Conservation (phyloP, 2,797 vertebrate species). For the Pogoniulus pusillus region DNA sequence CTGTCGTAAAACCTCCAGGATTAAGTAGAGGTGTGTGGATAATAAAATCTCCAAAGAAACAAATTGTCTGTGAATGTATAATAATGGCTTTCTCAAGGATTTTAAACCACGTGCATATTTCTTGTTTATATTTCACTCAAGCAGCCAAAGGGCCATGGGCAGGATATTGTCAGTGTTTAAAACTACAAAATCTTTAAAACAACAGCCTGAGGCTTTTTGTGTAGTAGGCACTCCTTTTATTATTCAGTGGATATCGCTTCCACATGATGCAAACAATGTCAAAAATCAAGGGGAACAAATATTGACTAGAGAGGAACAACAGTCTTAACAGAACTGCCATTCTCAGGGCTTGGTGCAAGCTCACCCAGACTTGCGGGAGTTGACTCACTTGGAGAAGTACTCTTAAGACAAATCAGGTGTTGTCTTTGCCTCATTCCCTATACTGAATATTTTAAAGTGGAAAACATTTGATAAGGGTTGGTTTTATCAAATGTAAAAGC, state of each 20-base stretch:
- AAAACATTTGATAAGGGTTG: neutral
- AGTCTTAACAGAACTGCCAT: neutral
- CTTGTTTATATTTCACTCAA: slow-evolving; percentile 61
- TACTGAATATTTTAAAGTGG: neutral
- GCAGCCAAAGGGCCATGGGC: slow-evolving; percentile 36
- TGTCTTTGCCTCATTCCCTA: neutral
- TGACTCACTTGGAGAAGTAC: neutral
- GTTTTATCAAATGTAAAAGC: neutral
- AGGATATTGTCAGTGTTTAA: slow-evolving; percentile 54
- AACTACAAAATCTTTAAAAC: slow-evolving; percentile 55
- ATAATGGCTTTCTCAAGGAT: slow-evolving; percentile 64
- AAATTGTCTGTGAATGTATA: slow-evolving; percentile 62
- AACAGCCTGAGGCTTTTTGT: slow-evolving; percentile 56
- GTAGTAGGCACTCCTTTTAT: slow-evolving; percentile 27
- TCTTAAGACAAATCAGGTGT: neutral
- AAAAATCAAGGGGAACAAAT: slow-evolving; percentile 18
- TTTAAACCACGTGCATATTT: slow-evolving; percentile 57
- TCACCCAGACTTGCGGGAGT: neutral
- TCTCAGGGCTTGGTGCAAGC: neutral
- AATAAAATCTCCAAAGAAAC: slow-evolving; percentile 64
- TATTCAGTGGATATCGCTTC: slow-evolving; percentile 34
- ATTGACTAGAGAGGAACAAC: neutral
- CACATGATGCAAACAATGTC: slow-evolving; percentile 59
- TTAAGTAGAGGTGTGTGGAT: slow-evolving; percentile 48
- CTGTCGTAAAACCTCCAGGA: slow-evolving; percentile 58